These are phyloP conservation scores for Aphelinus atriplicis DNA, from an alignment of 1,140 invertebrate species.

Conservation along the genomic window DNA sequence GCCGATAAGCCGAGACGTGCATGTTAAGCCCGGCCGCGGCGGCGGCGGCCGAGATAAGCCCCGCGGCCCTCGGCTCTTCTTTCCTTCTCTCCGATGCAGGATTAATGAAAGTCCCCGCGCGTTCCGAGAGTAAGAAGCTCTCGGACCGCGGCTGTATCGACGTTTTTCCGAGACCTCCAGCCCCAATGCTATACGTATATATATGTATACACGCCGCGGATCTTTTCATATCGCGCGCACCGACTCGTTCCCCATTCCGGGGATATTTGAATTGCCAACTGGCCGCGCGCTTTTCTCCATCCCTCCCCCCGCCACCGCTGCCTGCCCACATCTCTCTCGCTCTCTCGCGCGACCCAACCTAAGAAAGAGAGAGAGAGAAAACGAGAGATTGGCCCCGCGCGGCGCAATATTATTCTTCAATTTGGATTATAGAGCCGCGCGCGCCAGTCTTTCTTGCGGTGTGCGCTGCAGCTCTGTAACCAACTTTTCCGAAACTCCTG, in stretches of 20 bases:
- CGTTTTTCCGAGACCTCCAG: not conserved
- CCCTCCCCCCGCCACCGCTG: not conserved
- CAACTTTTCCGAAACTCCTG: too few relatives aligned
- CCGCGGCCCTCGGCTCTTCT: not conserved
- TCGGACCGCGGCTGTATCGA: not conserved
- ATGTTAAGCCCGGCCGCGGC: constrained; percentile 34
- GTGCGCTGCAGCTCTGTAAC: too few relatives aligned
- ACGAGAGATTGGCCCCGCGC: not conserved
- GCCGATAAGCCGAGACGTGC: constrained; percentile 31
- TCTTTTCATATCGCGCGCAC: constrained; percentile 15
- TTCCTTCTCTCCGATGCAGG: constrained; percentile 6
- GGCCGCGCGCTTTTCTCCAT: not conserved
- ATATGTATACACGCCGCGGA: not conserved
- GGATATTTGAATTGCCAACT: constrained; percentile 33
- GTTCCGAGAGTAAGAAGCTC: not conserved
- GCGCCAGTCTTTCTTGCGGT: not conserved
- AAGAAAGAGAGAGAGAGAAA: not conserved
- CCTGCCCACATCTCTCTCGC: not conserved
- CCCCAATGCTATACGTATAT: too few relatives aligned
- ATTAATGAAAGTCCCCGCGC: constrained; percentile 22
- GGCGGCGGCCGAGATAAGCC: constrained; percentile 28
- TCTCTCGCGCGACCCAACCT: too few relatives aligned
- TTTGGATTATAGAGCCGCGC: constrained; percentile 30
- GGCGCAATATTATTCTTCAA: constrained; percentile 38
- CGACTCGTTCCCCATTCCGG: constrained; percentile 21